Conservation (phyloP, 2,888 invertebrate genomes). For the Lysandra bellargus region DNA sequence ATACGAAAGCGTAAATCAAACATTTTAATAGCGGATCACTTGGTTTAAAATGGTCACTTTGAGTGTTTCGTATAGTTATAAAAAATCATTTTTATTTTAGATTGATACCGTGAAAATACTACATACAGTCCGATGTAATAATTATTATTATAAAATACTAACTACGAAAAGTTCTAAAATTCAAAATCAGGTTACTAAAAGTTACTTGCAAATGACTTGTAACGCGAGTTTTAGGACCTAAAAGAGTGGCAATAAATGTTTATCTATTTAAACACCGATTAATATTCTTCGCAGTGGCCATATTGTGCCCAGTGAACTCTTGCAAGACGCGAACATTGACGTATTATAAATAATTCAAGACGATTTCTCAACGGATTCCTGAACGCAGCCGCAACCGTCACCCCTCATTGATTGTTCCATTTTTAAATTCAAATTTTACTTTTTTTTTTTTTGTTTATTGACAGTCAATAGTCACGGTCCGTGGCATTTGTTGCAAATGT, state of each 20-base stretch:
- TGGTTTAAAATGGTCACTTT: no score
- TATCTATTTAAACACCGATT: background rate
- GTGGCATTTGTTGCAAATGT: background rate
- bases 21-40: background rate
- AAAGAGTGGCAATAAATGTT: background rate
- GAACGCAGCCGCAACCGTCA: slow-evolving; percentile 73
- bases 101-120: no score
- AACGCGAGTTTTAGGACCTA: background rate
- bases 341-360: slow-evolving; percentile 70
- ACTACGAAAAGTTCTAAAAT: no score
- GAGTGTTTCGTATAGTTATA: no score
- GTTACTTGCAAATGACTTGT: no score
- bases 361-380: slow-evolving; percentile 78
- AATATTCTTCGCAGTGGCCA: background rate
- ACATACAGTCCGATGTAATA: no score
- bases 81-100: no score
- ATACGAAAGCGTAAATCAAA: background rate
- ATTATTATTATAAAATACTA: no score
- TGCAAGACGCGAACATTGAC: slow-evolving; percentile 47
- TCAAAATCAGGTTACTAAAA: no score
- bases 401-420: slow-evolving; percentile 66
- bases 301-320: slow-evolving; percentile 32
- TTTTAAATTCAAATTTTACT: slow-evolving; percentile 52
- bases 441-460: background rate
- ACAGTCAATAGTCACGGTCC: background rate